Evolutionary conservation across 2,113 vertebrate species (phyloP).

Genomic region (Brienomyrus brachyistius): DNA sequence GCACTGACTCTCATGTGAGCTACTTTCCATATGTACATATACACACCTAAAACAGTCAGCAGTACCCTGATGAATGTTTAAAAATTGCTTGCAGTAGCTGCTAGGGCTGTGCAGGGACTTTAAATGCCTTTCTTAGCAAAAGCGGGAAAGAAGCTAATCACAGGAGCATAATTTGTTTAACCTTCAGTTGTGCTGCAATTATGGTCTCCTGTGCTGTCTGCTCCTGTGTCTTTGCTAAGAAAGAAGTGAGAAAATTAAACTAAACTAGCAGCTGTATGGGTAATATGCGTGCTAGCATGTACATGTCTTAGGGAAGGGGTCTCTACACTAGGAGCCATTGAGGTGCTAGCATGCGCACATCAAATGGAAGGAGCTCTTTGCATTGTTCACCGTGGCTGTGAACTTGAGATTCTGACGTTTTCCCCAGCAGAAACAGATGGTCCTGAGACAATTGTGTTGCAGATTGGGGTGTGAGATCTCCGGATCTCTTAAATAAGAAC

Average conservation of each 20-base stretch:
- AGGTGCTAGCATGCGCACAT: not conserved
- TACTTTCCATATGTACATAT: not conserved
- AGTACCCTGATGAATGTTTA: not conserved
- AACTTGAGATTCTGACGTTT: constrained; percentile 37
- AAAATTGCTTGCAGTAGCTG: not conserved
- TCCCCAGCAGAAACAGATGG: constrained; percentile 37
- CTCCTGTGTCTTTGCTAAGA: not conserved
- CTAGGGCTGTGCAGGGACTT: not conserved
- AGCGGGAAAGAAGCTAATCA: not conserved
- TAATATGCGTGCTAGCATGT: not conserved
- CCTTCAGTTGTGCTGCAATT: not conserved
- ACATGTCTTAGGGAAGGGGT: constrained; percentile 21
- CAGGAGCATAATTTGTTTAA: constrained; percentile 21
- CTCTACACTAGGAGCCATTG: constrained; percentile 30
- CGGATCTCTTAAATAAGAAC: constrained; percentile 41
- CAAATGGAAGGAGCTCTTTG: constrained; percentile 34
- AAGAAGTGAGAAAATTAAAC: constrained; percentile 6
- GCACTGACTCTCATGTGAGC: not conserved
- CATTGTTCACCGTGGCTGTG: constrained; percentile 36
- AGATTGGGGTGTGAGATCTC: constrained; percentile 39
- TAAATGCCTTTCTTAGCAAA: not conserved
- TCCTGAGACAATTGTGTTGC: constrained; percentile 39
- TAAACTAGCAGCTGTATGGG: constrained; percentile 1
- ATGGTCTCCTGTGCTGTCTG: not conserved
- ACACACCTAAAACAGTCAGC: not conserved